Percentiles rank a stretch among this genome's conserved stretches.
These are phyloP conservation scores for Dolomedes plantarius DNA, from an alignment of 2,888 invertebrate species.

Conservation along the genomic window DNA sequence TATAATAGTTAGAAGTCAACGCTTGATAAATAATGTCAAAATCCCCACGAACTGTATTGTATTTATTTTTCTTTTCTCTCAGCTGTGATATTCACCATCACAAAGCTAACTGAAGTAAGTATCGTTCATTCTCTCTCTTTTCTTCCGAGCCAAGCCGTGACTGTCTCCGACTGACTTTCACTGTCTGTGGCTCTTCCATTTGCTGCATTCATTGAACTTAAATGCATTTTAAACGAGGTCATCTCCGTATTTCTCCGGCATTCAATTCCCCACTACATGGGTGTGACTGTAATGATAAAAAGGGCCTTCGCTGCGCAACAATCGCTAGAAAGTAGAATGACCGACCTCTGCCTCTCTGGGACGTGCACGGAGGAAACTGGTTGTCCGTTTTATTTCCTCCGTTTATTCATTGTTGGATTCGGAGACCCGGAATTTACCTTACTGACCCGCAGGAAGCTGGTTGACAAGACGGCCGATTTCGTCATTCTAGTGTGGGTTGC, in stretches of 20 bases:
- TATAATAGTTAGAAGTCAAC: too few relatives aligned
- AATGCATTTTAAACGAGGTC: neutral
- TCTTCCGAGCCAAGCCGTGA: too few relatives aligned
- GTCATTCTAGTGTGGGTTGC: too few relatives aligned
- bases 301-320: neutral
- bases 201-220: neutral
- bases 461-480: too few relatives aligned
- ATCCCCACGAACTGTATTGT: too few relatives aligned
- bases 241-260: neutral
- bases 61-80: too few relatives aligned
- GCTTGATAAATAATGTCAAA: too few relatives aligned
- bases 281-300: neutral
- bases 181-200: too few relatives aligned
- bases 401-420: neutral
- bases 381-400: neutral
- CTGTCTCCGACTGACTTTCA: too few relatives aligned
- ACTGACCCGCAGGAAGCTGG: constrained; percentile 7
- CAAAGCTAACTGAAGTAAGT: too few relatives aligned
- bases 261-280: neutral
- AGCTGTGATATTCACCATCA: too few relatives aligned
- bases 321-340: neutral
- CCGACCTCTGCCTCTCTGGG: neutral
- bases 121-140: too few relatives aligned
- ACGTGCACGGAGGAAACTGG: neutral
- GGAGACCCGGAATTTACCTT: constrained; percentile 1